A percentile compares a stretch with the other conserved stretches of the same genome.
These are phyloP conservation scores for Colostygia pectinataria DNA, from an alignment of 2,888 invertebrate species.

Conservation along the genomic window DNA sequence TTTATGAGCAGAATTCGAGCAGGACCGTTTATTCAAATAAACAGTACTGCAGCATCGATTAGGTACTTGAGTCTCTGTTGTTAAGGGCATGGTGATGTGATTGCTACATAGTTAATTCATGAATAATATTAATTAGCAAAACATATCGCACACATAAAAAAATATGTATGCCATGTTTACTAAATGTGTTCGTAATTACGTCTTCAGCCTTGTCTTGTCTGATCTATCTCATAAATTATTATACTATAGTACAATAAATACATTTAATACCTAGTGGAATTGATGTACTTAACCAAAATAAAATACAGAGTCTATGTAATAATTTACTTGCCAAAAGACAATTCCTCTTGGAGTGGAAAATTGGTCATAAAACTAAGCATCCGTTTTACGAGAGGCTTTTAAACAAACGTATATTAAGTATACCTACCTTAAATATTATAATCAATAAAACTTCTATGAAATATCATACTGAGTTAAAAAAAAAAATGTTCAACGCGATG, in stretches of 20 bases:
- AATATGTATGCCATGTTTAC: not conserved
- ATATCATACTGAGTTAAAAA: not conserved
- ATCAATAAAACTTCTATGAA: conserved; percentile 5
- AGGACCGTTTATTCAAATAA: conserved; percentile 18
- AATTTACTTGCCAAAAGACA: not conserved
- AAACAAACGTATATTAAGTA: not conserved
- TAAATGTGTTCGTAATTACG: not conserved
- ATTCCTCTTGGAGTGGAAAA: conserved; percentile 14
- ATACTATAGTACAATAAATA: no score
- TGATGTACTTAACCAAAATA: no score
- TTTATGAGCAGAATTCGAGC: no score
- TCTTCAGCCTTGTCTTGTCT: no score
- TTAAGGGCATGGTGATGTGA: not conserved
- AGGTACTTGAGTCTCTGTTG: not conserved
- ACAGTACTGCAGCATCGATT: no score
- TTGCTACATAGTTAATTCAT: not conserved
- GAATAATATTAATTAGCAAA: conserved; percentile 1
- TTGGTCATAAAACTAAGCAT: conserved; percentile 14
- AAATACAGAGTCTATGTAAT: not conserved
- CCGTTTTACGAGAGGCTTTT: conserved; percentile 11
- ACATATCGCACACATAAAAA: no score
- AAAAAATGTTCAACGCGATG: not conserved
- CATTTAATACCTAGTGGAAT: no score
- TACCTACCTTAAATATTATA: not conserved
- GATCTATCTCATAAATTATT: no score